A percentile compares a stretch with the other conserved stretches of the same genome.
Conservation (phyloP, 2,888 invertebrate species). For the Aricia artaxerxes region DNA sequence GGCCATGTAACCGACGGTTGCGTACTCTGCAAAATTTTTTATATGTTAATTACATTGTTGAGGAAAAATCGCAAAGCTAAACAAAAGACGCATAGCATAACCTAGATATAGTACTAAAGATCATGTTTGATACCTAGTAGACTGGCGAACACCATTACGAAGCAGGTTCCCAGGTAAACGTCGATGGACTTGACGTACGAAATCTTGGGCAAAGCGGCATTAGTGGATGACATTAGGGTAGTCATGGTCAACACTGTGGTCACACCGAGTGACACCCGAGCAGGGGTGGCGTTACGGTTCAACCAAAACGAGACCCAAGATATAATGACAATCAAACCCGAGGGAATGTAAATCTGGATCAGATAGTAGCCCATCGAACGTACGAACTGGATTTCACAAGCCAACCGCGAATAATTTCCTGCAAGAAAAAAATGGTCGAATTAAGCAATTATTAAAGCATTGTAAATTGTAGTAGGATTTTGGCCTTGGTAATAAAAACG, state of each 20-base stretch:
- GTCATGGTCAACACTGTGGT: slow-evolving; percentile 99
- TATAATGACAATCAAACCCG: slow-evolving; percentile 97
- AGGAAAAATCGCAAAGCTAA: neutral
- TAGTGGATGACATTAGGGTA: slow-evolving; percentile 97
- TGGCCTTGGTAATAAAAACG: neutral
- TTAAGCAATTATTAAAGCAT: neutral
- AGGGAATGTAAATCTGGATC: slow-evolving; percentile 98
- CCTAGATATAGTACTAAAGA: slow-evolving; percentile 26
- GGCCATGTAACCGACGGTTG: slow-evolving; percentile 98
- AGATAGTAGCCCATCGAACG: slow-evolving; percentile 99
- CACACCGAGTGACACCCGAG: slow-evolving; percentile 95
- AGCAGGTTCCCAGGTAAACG: slow-evolving; percentile 97
- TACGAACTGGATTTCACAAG: slow-evolving; percentile 97
- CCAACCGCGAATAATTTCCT: slow-evolving; percentile 98
- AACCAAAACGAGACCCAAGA: slow-evolving; percentile 99
- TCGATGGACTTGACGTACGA: slow-evolving; percentile 99
- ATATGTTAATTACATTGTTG: neutral
- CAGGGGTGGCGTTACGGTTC: slow-evolving; percentile 96
- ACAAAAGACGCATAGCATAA: neutral
- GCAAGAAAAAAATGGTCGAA: slow-evolving; percentile 73
- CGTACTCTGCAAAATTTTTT: slow-evolving; percentile 88
- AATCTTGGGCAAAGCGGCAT: slow-evolving; percentile 98
- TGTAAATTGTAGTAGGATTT: neutral
- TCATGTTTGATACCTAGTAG: slow-evolving; percentile 86
- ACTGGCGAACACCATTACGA: slow-evolving; percentile 99